Base-by-base conservation (phyloP, 2,113 vertebrate species). In the Rhynchomys soricoides region DNA sequence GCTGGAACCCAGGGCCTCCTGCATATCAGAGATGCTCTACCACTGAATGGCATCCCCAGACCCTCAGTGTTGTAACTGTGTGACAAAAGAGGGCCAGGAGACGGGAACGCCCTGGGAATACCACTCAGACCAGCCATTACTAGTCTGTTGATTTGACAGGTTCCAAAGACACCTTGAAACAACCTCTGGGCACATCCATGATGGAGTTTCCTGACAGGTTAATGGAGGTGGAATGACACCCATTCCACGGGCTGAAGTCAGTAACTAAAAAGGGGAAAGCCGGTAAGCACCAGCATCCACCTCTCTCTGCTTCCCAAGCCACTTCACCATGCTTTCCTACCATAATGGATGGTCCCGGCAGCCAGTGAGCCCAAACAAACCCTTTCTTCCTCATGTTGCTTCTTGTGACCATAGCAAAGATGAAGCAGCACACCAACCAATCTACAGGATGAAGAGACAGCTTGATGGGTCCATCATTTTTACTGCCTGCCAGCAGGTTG, bases 41-140 rank as follows among this genome's bases (percentile, higher is more conserved):
- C 34, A 48, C 50, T 0, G 4, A 68, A 6, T 37, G 7, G 8
- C 40, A 34, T 9, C 29, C 57, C 48, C 29, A 45, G 21, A 11
- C n/a, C 48, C 73, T 48, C 50, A 50, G 52, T 24, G 16, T 95
- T 95, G 52, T n/a, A 93, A 93, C 96, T 97, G 94, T 94, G 96
- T 98, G 97, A 96, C 71, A 86, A 94, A 83, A 87, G 78, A 92
- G 77, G 93, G 93, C 55, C 96, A 96, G 94, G 0, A 0, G 50
- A 68, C 74, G 93, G 90, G 87, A 62, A 40, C 17, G 37, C 31
- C 7, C 2, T 3, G 29, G 68, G 57, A 75, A 78, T 11, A n/a
- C 48, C 85, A 83, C 59, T 57, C 37, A 78, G 87, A 48, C 59
- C 59, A 48, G 26, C 50, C 43, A 34, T 48, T 22, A 64, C 19